Evolutionary conservation across 35 echinoderm and acorn worm species (phyloP).

Genomic region (Nesometra sesokonis): DNA sequence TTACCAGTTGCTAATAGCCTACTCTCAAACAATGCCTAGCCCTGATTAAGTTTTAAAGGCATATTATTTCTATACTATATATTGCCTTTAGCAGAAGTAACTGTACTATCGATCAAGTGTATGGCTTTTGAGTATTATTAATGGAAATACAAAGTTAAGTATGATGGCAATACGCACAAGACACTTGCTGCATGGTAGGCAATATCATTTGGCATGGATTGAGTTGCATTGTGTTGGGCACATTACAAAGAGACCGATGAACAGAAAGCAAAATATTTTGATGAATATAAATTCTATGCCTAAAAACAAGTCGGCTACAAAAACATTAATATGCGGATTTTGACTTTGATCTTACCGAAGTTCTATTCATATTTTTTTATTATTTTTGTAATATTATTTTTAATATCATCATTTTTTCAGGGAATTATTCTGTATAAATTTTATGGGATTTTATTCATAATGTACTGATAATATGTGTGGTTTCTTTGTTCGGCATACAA

Average conservation of each 20-base stretch:
- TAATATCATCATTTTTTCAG: no score
- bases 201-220: background rate
- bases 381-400: background rate
- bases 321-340: background rate
- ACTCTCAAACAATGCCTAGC: background rate
- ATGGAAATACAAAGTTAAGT: background rate
- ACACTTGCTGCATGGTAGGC: background rate
- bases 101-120: background rate
- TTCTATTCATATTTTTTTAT: background rate
- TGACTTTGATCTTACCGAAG: background rate
- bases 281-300: background rate
- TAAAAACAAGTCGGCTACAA: background rate
- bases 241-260: background rate
- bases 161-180: background rate
- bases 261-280: background rate
- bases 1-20: background rate
- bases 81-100: background rate
- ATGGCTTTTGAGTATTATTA: background rate
- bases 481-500: no score
- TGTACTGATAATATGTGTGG: no score
- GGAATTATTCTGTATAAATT: no score
- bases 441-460: no score
- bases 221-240: background rate
- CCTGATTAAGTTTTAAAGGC: background rate
- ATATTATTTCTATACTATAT: background rate